Evolutionary conservation across 2,797 vertebrate species (phyloP).

Genomic region (Chanos chanos): DNA sequence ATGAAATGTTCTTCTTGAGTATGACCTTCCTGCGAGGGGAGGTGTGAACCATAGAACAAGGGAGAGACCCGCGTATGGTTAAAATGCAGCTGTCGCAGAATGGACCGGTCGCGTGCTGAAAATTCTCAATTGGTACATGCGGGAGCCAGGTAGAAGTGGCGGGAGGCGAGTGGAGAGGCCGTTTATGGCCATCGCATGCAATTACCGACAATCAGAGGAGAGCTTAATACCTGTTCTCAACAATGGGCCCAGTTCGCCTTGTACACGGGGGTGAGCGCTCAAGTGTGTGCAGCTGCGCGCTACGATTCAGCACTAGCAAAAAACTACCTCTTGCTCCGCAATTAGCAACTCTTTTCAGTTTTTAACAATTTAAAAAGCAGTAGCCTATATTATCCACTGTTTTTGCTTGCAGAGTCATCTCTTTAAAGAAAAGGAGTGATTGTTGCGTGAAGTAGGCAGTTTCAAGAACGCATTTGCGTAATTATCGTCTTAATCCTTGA

Average conservation of each 20-base stretch:
- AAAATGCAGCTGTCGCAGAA: conserved; percentile 83
- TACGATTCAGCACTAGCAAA: conserved; percentile 81
- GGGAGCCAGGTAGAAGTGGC: conserved; percentile 89
- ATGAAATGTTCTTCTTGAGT: conserved; percentile 75
- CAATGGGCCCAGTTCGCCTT: conserved; percentile 90
- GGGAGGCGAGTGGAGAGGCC: conserved; percentile 91
- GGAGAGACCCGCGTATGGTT: conserved; percentile 65
- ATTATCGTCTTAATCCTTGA: conserved; percentile 74
- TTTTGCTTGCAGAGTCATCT: conserved; percentile 75
- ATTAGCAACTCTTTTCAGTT: conserved; percentile 93
- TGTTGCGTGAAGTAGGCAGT: conserved; percentile 67
- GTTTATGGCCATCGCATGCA: conserved; percentile 90
- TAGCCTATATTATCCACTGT: conserved; percentile 79
- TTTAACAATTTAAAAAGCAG: conserved; percentile 76
- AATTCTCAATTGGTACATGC: conserved; percentile 85
- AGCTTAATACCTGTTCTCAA: conserved; percentile 87
- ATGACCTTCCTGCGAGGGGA: conserved; percentile 71
- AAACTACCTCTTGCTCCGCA: conserved; percentile 82
- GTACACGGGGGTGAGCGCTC: conserved; percentile 90
- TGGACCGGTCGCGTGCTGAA: conserved; percentile 72
- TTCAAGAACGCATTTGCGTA: conserved; percentile 73
- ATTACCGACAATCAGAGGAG: conserved; percentile 95
- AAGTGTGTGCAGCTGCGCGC: conserved; percentile 99
- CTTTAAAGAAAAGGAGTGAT: conserved; percentile 60
- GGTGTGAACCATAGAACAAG: conserved; percentile 60